Evolutionary conservation across 2,797 vertebrate genomes (phyloP).

Genomic region (Gymnodraco acuticeps): DNA sequence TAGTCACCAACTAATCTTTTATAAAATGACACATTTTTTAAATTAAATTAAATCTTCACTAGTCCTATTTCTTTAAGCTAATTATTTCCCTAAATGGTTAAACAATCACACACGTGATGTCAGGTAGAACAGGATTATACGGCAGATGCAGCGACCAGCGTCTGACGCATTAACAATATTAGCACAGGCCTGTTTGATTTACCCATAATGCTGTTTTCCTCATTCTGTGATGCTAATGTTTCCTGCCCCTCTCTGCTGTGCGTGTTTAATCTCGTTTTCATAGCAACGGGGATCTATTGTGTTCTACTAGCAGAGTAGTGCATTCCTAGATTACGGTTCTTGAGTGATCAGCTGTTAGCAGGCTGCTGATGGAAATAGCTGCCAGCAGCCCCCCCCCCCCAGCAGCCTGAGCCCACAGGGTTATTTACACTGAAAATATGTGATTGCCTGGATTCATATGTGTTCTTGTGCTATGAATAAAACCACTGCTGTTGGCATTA

Average conservation of each 20-base stretch:
- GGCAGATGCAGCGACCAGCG: background rate
- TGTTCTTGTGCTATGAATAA: background rate
- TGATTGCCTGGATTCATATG: background rate
- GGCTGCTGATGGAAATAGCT: slow-evolving; percentile 65
- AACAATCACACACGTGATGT: background rate
- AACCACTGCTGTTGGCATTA: background rate
- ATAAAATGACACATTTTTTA: background rate
- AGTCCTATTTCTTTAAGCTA: background rate
- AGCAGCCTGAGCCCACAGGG: slow-evolving; percentile 32
- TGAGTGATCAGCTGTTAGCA: slow-evolving; percentile 65
- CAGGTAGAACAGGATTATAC: background rate
- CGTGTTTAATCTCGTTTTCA: slow-evolving; percentile 63
- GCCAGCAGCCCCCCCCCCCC: slow-evolving; percentile 30
- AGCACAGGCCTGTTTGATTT: slow-evolving; percentile 16
- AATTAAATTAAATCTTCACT: background rate
- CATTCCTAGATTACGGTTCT: slow-evolving; percentile 72
- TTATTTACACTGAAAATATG: slow-evolving; percentile 28
- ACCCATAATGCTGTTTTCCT: slow-evolving; percentile 7
- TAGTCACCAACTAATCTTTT: background rate
- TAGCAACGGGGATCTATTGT: slow-evolving; percentile 62
- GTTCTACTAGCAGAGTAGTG: slow-evolving; percentile 70
- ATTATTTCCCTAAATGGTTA: too few relatives aligned
- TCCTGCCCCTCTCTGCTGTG: slow-evolving; percentile 2
- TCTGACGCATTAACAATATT: background rate
- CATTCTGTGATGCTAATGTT: slow-evolving; percentile 4